A percentile compares a stretch with the other conserved stretches of the same genome.
Evolutionary conservation across 2,888 invertebrate genomes (phyloP).

Genomic region (Rhodophaea formosa): DNA sequence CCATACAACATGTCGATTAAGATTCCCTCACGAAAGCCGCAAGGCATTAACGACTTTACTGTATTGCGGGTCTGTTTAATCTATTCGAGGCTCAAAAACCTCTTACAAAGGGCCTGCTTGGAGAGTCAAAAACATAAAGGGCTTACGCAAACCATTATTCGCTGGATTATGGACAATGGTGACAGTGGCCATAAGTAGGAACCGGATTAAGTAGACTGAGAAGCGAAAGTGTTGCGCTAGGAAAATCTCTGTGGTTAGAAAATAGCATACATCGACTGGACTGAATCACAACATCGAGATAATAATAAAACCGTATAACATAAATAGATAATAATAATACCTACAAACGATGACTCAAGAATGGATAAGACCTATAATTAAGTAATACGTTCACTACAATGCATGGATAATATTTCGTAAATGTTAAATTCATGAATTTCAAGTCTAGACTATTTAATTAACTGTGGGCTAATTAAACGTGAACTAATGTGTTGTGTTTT

Average conservation of each 20-base stretch:
- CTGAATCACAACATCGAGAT: not conserved
- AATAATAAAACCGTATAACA: not conserved
- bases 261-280: not conserved
- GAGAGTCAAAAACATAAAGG: slow-evolving; percentile 3
- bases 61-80: not conserved
- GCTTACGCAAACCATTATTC: slow-evolving; percentile 23
- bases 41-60: not conserved
- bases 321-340: not conserved
- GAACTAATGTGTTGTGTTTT: too few relatives aligned
- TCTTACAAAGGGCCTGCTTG: slow-evolving; percentile 1
- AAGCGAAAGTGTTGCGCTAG: slow-evolving; percentile 41
- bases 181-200: slow-evolving; percentile 33
- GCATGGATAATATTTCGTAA: too few relatives aligned
- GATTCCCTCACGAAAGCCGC: not conserved
- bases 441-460: too few relatives aligned
- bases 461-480: too few relatives aligned
- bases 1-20: not conserved
- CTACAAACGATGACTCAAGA: too few relatives aligned
- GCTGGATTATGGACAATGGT: slow-evolving; percentile 29
- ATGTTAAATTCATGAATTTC: too few relatives aligned
- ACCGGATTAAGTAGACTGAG: slow-evolving; percentile 33
- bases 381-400: too few relatives aligned
- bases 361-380: too few relatives aligned
- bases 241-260: slow-evolving; percentile 17
- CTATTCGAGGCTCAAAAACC: not conserved